Conservation (phyloP, 2,113 vertebrate genomes). For the Dicrurus megarhynchus region DNA sequence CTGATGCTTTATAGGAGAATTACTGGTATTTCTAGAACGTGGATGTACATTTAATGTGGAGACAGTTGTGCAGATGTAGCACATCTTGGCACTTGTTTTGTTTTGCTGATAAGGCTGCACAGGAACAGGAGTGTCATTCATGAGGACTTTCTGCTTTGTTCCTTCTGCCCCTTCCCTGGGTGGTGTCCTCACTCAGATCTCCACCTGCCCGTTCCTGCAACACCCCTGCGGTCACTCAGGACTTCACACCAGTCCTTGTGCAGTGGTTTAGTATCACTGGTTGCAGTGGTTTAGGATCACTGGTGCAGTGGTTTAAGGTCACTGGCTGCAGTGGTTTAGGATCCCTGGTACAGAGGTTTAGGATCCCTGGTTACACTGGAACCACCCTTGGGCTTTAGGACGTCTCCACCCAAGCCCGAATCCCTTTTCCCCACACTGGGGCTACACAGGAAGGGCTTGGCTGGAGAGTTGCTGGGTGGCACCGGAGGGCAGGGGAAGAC, state of each 20-base stretch:
- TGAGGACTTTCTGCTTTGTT: background rate
- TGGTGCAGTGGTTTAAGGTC: background rate
- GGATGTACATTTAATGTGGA: background rate
- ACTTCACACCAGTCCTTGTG: background rate
- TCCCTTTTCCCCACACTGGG: accelerated
- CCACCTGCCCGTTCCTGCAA: background rate
- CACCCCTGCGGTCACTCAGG: background rate
- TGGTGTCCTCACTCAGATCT: background rate
- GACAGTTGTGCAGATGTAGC: background rate
- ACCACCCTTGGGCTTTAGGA: background rate
- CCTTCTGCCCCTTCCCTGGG: background rate
- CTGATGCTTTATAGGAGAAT: background rate
- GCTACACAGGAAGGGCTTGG: background rate
- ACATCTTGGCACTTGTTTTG: background rate
- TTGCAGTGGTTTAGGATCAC: background rate
- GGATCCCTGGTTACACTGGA: background rate
- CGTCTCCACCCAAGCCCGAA: background rate
- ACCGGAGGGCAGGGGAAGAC: background rate
- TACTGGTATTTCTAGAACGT: background rate
- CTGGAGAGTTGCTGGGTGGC: background rate
- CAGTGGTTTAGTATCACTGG: background rate
- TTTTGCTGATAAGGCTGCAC: background rate
- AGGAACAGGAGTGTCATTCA: background rate
- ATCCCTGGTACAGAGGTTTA: background rate
- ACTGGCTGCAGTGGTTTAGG: accelerated